Conservation (phyloP, 1,140 invertebrate species). For the Yoshiicerus persimilis region DNA sequence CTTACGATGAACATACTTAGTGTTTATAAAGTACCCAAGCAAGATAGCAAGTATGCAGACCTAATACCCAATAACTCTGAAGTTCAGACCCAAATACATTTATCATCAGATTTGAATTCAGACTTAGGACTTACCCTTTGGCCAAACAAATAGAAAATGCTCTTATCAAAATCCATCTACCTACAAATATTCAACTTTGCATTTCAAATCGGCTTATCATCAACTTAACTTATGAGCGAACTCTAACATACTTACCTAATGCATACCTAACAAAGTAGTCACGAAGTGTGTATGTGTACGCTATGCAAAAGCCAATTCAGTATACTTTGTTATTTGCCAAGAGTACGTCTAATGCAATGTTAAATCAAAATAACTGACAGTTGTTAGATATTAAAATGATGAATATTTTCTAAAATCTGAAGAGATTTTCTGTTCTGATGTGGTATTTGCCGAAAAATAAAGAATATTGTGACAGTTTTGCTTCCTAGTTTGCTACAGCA, state of each 20-base stretch:
- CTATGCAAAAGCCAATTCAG: too few species aligned
- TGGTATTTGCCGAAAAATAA: not conserved
- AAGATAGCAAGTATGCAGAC: too few species aligned
- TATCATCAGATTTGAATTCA: not conserved
- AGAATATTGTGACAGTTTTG: not conserved
- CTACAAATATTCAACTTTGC: not conserved
- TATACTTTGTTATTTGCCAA: not conserved
- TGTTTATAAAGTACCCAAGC: not conserved
- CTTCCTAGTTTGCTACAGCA: not conserved
- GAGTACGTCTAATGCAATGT: too few species aligned
- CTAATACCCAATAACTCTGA: not conserved
- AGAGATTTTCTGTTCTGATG: not conserved
- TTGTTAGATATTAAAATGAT: not conserved
- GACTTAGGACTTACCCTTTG: not conserved
- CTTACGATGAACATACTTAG: not conserved
- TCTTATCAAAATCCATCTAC: not conserved
- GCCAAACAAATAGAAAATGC: not conserved
- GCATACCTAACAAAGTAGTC: not conserved
- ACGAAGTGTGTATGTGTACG: not conserved
- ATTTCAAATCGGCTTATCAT: conserved; percentile 11
- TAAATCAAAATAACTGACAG: too few species aligned
- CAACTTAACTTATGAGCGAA: not conserved
- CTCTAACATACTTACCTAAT: not conserved
- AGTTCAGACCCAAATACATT: not conserved
- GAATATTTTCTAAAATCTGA: not conserved